Percentiles rank a stretch among this genome's conserved stretches.
These are phyloP conservation scores for Tenthredo livida DNA, from an alignment of 2,888 invertebrate genomes.

Conservation along the genomic window DNA sequence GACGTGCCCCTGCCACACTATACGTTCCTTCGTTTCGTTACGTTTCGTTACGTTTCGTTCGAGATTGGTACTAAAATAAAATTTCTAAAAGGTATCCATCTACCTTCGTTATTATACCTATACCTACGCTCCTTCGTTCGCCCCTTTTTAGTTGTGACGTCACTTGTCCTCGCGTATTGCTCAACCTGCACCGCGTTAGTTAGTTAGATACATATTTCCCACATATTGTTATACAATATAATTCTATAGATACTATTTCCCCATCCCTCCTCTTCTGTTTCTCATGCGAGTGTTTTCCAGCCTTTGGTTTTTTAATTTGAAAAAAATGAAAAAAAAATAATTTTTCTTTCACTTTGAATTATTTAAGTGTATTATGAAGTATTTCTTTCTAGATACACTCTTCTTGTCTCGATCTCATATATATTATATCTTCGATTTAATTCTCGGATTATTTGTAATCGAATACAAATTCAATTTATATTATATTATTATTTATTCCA, in stretches of 20 bases:
- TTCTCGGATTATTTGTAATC: too few relatives aligned
- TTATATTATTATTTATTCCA: too few relatives aligned
- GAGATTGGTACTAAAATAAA: conserved; percentile 42
- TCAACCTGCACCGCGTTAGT: too few relatives aligned
- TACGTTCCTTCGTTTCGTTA: background rate
- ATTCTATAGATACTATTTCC: background rate
- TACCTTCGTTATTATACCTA: background rate
- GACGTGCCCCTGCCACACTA: background rate
- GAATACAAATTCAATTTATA: too few relatives aligned
- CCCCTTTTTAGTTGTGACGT: background rate
- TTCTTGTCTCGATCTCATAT: too few relatives aligned
- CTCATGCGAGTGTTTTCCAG: background rate
- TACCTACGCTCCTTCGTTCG: background rate
- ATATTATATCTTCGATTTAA: too few relatives aligned
- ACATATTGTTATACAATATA: background rate
- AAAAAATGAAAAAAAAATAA: too few relatives aligned
- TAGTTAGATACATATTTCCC: background rate
- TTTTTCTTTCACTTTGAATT: too few relatives aligned
- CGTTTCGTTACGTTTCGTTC: conserved; percentile 9
- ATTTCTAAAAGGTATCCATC: background rate
- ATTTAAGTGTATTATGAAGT: too few relatives aligned
- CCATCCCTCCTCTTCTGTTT: background rate
- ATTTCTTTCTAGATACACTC: too few relatives aligned
- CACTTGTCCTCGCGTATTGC: conserved; percentile 12
- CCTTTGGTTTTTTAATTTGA: too few relatives aligned